A percentile compares a stretch with the other conserved stretches of the same genome.
Conservation (phyloP, 2,888 invertebrate species). For the Xanthia togata region DNA sequence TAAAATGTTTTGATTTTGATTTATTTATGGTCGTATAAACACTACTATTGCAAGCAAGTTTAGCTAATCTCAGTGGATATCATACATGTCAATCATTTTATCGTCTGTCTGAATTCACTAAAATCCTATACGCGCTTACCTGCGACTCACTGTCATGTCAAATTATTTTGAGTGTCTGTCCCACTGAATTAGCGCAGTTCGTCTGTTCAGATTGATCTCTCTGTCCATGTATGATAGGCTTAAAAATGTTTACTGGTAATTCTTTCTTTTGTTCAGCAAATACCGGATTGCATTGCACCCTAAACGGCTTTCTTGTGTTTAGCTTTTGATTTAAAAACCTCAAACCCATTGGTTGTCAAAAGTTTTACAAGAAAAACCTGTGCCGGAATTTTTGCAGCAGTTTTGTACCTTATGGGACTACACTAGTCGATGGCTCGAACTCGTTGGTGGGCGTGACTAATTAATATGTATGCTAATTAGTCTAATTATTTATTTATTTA, state of each 20-base stretch:
- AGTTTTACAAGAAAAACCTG: background rate
- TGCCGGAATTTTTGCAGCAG: background rate
- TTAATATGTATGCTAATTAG: too few relatives aligned
- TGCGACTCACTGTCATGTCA: background rate
- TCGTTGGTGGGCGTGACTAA: too few relatives aligned
- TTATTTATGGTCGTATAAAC: background rate
- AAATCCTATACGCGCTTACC: background rate
- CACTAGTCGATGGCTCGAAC: too few relatives aligned
- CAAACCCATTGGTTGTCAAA: background rate
- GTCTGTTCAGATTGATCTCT: background rate
- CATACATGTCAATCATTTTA: background rate
- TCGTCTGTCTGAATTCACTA: background rate
- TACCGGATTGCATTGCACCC: too few relatives aligned
- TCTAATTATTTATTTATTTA: too few relatives aligned
- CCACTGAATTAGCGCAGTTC: background rate
- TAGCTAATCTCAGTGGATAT: background rate
- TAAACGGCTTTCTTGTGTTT: background rate
- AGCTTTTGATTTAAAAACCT: background rate
- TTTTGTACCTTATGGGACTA: slow-evolving; percentile 3
- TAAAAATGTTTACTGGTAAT: too few relatives aligned
- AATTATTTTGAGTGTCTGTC: background rate
- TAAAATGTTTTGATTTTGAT: too few relatives aligned
- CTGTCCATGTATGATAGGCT: background rate
- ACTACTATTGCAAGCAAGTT: background rate
- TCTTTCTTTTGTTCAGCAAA: background rate